Evolutionary conservation across 92 coral and sea anemone species (phyloP).

Genomic region (Phenganax marumi): DNA sequence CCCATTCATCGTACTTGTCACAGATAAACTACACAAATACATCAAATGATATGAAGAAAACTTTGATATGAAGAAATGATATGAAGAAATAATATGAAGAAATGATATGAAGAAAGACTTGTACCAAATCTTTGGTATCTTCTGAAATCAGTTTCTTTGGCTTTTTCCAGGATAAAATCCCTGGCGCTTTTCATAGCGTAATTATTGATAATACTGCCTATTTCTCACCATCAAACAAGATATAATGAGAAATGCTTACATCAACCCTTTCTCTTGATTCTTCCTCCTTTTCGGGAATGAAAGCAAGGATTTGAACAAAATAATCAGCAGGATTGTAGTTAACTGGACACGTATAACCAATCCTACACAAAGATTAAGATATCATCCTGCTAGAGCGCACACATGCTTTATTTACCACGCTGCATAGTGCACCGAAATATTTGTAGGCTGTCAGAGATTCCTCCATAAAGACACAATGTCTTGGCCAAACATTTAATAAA

Average conservation of each 20-base stretch:
- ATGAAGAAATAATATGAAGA: not conserved
- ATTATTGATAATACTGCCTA: too few species aligned
- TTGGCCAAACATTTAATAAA: too few species aligned
- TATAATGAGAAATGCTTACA: constrained; percentile 29
- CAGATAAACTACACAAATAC: constrained; percentile 2
- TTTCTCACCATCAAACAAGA: too few species aligned
- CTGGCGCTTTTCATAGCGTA: too few species aligned
- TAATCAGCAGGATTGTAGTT: constrained; percentile 86
- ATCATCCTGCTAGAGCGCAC: not conserved
- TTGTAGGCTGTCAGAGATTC: too few species aligned
- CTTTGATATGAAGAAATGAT: not conserved
- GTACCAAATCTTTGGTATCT: too few species aligned
- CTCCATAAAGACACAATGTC: too few species aligned
- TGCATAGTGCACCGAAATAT: not conserved
- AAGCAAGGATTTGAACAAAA: constrained; percentile 72
- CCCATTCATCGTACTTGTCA: constrained; percentile 11
- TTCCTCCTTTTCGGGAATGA: constrained; percentile 72
- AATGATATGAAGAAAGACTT: not conserved
- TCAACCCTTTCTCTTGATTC: constrained; percentile 58
- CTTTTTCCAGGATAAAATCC: too few species aligned
- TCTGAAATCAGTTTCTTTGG: too few species aligned
- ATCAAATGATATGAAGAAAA: not conserved
- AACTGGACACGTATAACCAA: constrained; percentile 73
- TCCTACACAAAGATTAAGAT: constrained; percentile 36
- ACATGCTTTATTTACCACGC: not conserved